Base-by-base conservation (phyloP, 2,113 vertebrate genomes). In the Anoplopoma fimbria region DNA sequence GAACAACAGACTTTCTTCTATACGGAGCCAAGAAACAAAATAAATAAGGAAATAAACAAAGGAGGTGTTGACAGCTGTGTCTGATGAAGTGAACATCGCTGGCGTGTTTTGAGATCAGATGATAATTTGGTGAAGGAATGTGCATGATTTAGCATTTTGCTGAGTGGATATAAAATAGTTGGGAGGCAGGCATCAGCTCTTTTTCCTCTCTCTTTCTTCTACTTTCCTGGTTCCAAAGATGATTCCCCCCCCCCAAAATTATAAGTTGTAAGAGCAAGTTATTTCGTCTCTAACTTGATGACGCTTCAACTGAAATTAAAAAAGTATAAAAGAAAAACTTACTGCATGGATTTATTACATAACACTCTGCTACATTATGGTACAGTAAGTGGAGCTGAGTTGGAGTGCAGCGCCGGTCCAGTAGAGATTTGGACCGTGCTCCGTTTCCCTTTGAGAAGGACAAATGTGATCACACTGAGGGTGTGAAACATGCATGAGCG, bases 401-500 rank as follows among this genome's bases (percentile, higher is more conserved):
- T 72, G 33, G 49, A 78, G 31, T 25, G 53, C 40, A 40, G 33
- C 29, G 23, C 21, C 51, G 13, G 33, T 51, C 34, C 29, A 15
- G 65, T 27, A 51, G 53, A 57, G 49, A 27, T 72, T 77, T 79
- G 85, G 81, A 81, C 29, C 2, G 12, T 27, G 51, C 3, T 70
- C 21, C 42, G n/a, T 58, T 38, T 75, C 65, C 62, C 64, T 85
- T 79, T 71, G 53, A 63, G 47, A 55, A 81, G 70, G 60, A 88
- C 77, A 83, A 78, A 89, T 83, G 82, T 76, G 83, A 42, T 90
- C 88, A 82, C 79, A 85, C 88, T 89, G 87, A 83, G 84, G 60
- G 88, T 87, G 85, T 86, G 79, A 89, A 84, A 91, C 85, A 88
- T 75, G 86, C 81, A 81, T 86, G 87, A 88, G 69, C 71, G 86